Base-by-base conservation (phyloP, 1,140 invertebrate genomes). In the Papilio polyxenes region DNA sequence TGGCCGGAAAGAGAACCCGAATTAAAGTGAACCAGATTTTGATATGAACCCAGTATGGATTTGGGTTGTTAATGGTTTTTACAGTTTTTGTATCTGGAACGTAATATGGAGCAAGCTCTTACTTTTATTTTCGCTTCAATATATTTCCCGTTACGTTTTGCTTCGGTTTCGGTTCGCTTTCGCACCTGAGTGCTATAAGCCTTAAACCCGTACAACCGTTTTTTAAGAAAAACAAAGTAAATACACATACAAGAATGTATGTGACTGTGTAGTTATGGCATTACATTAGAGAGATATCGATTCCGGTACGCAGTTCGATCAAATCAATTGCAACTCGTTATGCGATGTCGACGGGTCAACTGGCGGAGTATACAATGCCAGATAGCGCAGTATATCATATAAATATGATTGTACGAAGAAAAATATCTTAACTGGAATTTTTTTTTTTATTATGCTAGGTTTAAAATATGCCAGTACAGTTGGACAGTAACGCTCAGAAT, bases 291-390 rank as follows among this genome's bases (percentile, higher is more conserved):
- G 62, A 23, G 15, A 65, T 65, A 65, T 31, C 62, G 62, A 11
- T 65, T 65, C 62, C 20, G 9, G 23, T 65, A 65, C 20, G 62
- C 62, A 65, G 62, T 65, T 65, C 62, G 23, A 65, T 65, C 23
- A 65, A 13, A 65, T 65, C 62, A 65, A 65, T 65, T 65, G 62
- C 62, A 65, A 65, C 13, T 65, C 20, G 62, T 65, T 65, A 65
- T 31, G 4, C 56, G 62, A 65, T 65, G 62, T 65, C 62, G 62
- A 65, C 62, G 20, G 62, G 62, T 65, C 20, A 65, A 65, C 20
- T 65, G 20, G 17, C 3, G 17, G 62, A 23, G 9, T 20, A 65
- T 65, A 65, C 23, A 65, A 65, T 65, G 62, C 31, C 62, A 65
- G 7, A 65, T 65, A 65, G 11, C n/a, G 23, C 23, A 53, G 8